Conservation (phyloP, 53 echinoderm and acorn worm genomes). For the Actinopyga echinites region DNA sequence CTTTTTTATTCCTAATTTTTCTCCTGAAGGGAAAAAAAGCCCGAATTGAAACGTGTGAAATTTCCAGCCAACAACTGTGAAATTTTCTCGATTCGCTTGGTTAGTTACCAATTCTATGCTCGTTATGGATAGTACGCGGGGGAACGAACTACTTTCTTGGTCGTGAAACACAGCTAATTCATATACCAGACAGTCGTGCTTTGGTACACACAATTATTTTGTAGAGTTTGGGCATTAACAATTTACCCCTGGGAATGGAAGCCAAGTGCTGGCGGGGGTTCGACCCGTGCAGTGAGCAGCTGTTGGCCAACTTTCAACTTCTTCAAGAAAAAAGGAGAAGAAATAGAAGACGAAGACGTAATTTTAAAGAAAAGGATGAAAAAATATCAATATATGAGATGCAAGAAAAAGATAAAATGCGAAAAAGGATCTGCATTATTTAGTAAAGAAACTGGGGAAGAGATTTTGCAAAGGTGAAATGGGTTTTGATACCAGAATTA, state of each 20-base stretch:
- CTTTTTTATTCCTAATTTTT: not conserved
- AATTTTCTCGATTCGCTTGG: constrained; percentile 30
- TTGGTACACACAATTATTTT: constrained; percentile 36
- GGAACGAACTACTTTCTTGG: not conserved
- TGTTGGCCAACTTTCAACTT: too few relatives aligned
- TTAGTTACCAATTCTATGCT: constrained; percentile 20
- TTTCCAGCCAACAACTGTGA: constrained; percentile 33
- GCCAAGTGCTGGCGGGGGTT: constrained; percentile 3
- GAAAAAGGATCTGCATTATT: constrained; percentile 15
- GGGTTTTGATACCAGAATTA: not conserved
- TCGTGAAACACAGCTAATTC: constrained; percentile 14
- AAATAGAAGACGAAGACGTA: not conserved
- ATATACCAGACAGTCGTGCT: constrained; percentile 23
- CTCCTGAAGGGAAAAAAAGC: not conserved
- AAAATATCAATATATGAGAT: not conserved
- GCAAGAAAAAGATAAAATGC: not conserved
- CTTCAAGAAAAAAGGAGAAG: not conserved
- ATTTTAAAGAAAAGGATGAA: not conserved
- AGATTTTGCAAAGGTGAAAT: constrained; percentile 6
- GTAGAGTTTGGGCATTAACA: constrained; percentile 30
- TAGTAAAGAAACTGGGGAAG: not conserved
- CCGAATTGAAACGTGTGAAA: constrained; percentile 33
- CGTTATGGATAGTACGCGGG: constrained; percentile 28
- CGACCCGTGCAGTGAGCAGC: not conserved
- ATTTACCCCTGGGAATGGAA: not conserved